Evolutionary conservation across 2,888 invertebrate genomes (phyloP).

Genomic region (Spicauda simplicius): DNA sequence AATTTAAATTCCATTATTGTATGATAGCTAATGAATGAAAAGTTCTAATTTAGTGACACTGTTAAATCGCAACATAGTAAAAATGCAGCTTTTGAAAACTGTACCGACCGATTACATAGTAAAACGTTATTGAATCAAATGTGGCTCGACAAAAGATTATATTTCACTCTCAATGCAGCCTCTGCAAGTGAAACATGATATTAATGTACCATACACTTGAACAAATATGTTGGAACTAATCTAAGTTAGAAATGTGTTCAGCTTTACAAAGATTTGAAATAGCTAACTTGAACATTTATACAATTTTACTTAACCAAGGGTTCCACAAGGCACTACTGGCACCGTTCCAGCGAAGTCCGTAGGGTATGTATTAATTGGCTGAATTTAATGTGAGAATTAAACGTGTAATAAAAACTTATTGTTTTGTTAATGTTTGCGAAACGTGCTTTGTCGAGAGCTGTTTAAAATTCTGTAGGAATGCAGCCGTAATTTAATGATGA

Average conservation of each 20-base stretch:
- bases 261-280: constrained; percentile 25
- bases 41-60: not conserved
- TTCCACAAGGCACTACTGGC: constrained; percentile 48
- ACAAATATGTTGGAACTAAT: constrained; percentile 8
- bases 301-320: constrained; percentile 36
- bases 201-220: not conserved
- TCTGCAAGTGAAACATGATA: constrained; percentile 1
- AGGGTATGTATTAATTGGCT: constrained; percentile 55
- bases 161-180: not conserved
- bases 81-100: no score
- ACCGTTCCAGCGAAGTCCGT: constrained; percentile 48
- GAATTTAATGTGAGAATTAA: constrained; percentile 54
- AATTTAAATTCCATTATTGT: constrained; percentile 3
- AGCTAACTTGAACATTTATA: constrained; percentile 25
- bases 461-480: constrained; percentile 23
- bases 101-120: no score
- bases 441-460: constrained; percentile 27
- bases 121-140: no score
- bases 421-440: constrained; percentile 39
- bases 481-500: constrained; percentile 15
- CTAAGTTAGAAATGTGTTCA: constrained; percentile 6
- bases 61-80: not conserved
- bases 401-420: constrained; percentile 51
- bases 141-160: not conserved
- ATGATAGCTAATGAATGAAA: no score